Evolutionary conservation across 2,888 invertebrate species (phyloP), one percentile per base, ranked within the genome.

Genomic region (Leucophora obtusa): DNA sequence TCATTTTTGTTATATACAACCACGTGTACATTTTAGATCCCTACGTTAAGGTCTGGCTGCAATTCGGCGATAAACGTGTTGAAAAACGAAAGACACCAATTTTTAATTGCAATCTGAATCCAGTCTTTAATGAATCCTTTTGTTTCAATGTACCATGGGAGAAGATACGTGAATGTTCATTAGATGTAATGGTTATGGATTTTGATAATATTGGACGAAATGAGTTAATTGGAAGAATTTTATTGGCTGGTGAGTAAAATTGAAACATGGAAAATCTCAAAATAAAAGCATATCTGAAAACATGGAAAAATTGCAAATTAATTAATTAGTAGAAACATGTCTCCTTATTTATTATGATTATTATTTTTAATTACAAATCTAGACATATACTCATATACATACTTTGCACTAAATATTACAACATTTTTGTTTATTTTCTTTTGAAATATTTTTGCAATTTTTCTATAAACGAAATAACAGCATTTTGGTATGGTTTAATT

Each of bases 21-120:
- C n/a, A 71, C 62, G 53, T 72, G 11, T 59, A 72, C 47, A 43
- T 92, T 92, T 59, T 92, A 98, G 98, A 98, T 94, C 98, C 98
- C 0, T 98, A 98, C 91, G 98, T 98, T n/a, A 98, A 98, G 91
- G 96, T 98, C 14, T 98, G 98, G 98, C 93, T 98, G 58, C 97
- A 97, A 87, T 97, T 97, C 87, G 97, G 97, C 47, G 97, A 97
- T 89, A 97, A 97, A 87, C 94, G 96, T 85, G 95, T 98, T 85
- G 98, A 98, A 91, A 98, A 98, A 88, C 95, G 96, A 91, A 98
- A 98, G 93, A 98, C 98, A 69, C 96, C 97, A 82, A 96, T 97
- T 88, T 97, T 96, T 91, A 97, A 96, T 87, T 97, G 97, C 91
- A 97, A 97, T 68, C 92, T 98, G 85, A 97, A 98, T 91, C 98